Percentiles rank a stretch among this genome's conserved stretches.
Conservation (phyloP, 2,113 vertebrate species). For the Hemichromis elongatus region DNA sequence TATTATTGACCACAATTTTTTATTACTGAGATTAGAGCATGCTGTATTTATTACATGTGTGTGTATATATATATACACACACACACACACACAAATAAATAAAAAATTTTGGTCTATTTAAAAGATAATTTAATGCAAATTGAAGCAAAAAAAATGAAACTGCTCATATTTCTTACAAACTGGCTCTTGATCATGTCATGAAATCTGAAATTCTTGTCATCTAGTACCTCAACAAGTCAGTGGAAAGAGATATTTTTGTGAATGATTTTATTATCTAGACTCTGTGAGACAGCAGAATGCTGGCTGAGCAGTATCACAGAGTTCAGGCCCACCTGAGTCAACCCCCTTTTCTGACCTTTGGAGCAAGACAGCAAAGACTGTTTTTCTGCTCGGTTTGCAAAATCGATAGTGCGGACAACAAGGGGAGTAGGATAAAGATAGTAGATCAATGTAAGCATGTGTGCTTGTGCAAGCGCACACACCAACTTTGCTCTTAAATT, state of each 20-base stretch:
- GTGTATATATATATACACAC: no score
- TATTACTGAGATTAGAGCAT: not conserved
- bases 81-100: no score
- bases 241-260: not conserved
- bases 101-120: no score
- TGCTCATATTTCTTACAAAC: not conserved
- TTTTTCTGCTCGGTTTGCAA: constrained; percentile 56
- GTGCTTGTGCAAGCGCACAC: not conserved
- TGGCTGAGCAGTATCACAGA: constrained; percentile 14
- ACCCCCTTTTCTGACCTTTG: constrained; percentile 58
- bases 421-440: constrained; percentile 20
- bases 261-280: not conserved
- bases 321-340: constrained; percentile 47
- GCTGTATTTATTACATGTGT: no score
- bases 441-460: constrained; percentile 17
- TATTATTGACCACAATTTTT: not conserved
- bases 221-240: not conserved
- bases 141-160: not conserved
- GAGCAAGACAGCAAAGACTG: constrained; percentile 37
- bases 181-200: not conserved
- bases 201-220: not conserved
- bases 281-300: not conserved
- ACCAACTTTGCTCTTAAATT: not conserved
- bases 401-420: constrained; percentile 53
- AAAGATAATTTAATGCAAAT: not conserved